phyloP scores from a whole-genome alignment of 2,797 vertebrate species.

The Balearica regulorum region DNA sequence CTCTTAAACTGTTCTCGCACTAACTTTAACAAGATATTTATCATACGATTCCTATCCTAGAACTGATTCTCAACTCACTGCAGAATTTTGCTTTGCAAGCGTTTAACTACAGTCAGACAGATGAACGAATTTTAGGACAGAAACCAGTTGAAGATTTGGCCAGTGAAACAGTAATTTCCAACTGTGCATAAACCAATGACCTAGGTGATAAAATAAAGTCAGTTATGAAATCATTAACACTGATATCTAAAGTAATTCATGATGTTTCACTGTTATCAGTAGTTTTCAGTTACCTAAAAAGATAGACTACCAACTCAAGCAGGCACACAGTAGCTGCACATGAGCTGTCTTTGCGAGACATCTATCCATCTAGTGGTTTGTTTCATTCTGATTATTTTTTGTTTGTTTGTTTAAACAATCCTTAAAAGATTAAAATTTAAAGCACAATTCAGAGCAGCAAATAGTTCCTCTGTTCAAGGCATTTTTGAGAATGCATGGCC shows the following conservation, averaged over 20 bases:
- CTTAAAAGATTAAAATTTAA: background rate
- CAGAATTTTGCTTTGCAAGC: background rate
- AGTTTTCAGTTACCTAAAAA: background rate
- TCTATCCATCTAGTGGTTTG: background rate
- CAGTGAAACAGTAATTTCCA: background rate
- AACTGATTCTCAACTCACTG: background rate
- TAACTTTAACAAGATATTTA: background rate
- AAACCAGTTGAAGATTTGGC: background rate
- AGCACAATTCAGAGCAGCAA: background rate
- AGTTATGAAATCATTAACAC: background rate
- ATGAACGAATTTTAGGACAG: background rate
- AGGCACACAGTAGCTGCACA: background rate
- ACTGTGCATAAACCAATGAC: background rate
- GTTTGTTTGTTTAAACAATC: background rate
- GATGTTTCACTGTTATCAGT: background rate
- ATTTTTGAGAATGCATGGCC: background rate
- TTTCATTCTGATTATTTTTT: background rate
- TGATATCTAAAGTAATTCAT: background rate
- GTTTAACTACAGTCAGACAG: background rate
- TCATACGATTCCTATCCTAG: rapidly evolving
- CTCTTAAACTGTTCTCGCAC: background rate
- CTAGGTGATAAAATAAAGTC: background rate
- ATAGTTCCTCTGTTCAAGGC: background rate
- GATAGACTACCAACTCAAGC: background rate
- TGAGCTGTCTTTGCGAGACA: background rate